Evolutionary conservation across 2,797 vertebrate genomes (phyloP), one percentile per base, ranked within the genome.

Genomic region (Adelosebastes latens): DNA sequence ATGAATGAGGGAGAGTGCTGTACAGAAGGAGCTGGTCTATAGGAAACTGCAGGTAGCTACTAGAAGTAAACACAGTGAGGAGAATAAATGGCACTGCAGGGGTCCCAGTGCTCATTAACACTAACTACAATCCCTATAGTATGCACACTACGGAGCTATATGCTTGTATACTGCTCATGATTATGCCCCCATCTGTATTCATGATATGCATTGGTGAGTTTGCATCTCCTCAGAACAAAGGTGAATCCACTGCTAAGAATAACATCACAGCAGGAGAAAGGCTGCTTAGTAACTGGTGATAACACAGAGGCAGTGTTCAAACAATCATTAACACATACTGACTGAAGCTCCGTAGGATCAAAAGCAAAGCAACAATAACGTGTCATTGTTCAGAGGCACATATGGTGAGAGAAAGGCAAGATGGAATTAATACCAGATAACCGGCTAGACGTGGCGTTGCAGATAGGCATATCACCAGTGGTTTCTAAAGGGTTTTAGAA

Each of bases 301-400:
- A 77, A 86, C 68, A 68, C 39, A 10, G 72, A 63, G 31, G 14
- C 56, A 13, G 66, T 5, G 81, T 73, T 90, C 75, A 87, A 90
- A 91, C 83, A 88, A 77, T 90, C 84, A 88, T 92, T 90, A 87
- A 76, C 79, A 77, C 59, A 32, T 56, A 76, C 22, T 65, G 53
- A 73, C 39, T 14, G 64, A 72, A 8, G 66, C 34, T 79, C 67
- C 22, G 27, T 22, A 3, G 25, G 63, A 80, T 86, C 61, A 78
- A 83, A 82, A 71, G 77, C 79, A 87, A 80, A 89, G 69, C 76
- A 81, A 58, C 53, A 78, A 31, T 56, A 36, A 69, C 34, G 72
- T 18, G 72, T 74, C 79, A 87, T 85, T 93, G 88, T 91, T 92
- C 60, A 56, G 79, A 42, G 71, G 39, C 55, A 20, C 88, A 87